Evolutionary conservation across 2,113 vertebrate species (phyloP), one percentile per base, ranked within the genome.

Genomic region (Mormyrus lacerda): DNA sequence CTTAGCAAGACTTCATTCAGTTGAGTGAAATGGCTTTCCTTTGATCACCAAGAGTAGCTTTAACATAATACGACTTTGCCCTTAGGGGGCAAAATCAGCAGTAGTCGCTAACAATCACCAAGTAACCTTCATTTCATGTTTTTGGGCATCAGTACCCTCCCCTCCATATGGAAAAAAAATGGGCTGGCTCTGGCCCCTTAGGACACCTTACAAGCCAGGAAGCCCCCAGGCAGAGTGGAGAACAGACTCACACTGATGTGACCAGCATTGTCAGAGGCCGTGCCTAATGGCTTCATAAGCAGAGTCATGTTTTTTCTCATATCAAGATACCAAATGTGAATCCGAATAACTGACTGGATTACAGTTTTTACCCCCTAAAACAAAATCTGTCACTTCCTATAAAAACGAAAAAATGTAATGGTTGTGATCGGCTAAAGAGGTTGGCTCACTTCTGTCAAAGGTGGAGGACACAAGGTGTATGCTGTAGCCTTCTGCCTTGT

Each of bases 401-500:
- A n/a, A 65, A 65, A 69, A 10, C 10, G 0, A 31, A 31, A 31
- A 9, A 69, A 69, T 31, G 2, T 31, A 13, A 10, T 69, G 61
- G n/a, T 69, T 31, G 8, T 13, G 61, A 69, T 13, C 31, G 76
- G 76, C 8, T 11, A 84, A 87, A 35, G 3, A 53, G n/a, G 24
- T 3, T 6, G 50, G 15, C 90, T 89, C 4, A 98, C 98, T 98
- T 90, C 90, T 94, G 83, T 95, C 85, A 31, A 99, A 99, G 92
- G 88, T 91, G 1, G 98, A 98, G 47, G 93, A 95, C 92, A 98
- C 88, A 42, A 92, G 89, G 92, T 97, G 93, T 4, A 95, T 50
- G 90, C 96, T 97, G 95, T 96, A 99, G 91, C 97, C 98, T 0
- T 94, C 50, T 0, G 97, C 97, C 2, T 86, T 98, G 58, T 96